phyloP scores from a whole-genome alignment of 2,888 invertebrate genomes.

The Nymphalis urticae region DNA sequence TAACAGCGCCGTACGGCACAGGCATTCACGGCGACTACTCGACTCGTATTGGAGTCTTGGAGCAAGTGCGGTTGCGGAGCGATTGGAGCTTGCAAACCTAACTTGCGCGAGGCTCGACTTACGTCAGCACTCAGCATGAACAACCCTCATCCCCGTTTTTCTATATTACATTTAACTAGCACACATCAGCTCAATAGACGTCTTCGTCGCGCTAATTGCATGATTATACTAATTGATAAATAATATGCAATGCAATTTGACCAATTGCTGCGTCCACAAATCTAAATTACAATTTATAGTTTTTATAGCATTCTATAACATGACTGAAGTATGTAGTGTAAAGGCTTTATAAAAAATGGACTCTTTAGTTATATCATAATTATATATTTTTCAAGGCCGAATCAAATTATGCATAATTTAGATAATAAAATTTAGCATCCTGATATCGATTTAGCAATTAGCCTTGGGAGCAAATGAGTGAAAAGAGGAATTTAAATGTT shows the following conservation, averaged over 20 bases:
- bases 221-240: slow-evolving; percentile 19
- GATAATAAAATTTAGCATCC: slow-evolving; percentile 24
- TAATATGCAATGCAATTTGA: slow-evolving; percentile 18
- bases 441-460: slow-evolving; percentile 23
- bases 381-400: slow-evolving; percentile 22
- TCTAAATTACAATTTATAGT: slow-evolving; percentile 3
- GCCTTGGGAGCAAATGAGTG: slow-evolving; percentile 11
- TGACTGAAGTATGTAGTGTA: too few relatives aligned
- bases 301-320: too few relatives aligned
- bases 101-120: slow-evolving; percentile 31
- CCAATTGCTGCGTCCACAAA: slow-evolving; percentile 1
- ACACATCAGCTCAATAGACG: slow-evolving; percentile 9
- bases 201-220: slow-evolving; percentile 8
- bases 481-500: not conserved
- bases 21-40: slow-evolving; percentile 62
- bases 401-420: slow-evolving; percentile 17
- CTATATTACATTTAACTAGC: slow-evolving; percentile 12
- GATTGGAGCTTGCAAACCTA: slow-evolving; percentile 28
- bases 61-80: slow-evolving; percentile 23
- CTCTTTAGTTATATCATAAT: not conserved
- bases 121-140: slow-evolving; percentile 29
- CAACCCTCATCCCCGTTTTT: slow-evolving; percentile 29
- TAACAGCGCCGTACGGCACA: slow-evolving; percentile 51
- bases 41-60: slow-evolving; percentile 43
- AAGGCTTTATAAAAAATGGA: too few relatives aligned